These are phyloP conservation scores for Chaetogeoica ovagalla DNA, from an alignment of 2,888 invertebrate genomes.

Conservation along the genomic window DNA sequence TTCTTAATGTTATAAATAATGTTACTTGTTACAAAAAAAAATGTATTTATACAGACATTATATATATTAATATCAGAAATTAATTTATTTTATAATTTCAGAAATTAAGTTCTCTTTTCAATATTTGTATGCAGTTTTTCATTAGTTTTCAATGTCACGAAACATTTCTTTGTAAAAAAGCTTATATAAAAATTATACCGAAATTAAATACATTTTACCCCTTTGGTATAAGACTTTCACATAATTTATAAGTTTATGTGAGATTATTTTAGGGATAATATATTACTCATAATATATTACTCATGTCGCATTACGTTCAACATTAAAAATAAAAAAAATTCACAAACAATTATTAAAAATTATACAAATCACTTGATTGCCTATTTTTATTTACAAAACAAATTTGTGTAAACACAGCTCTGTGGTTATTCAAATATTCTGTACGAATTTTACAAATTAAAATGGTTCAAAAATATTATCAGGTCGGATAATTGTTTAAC, in stretches of 20 bases:
- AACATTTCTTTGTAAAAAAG: background rate
- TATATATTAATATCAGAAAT: no score
- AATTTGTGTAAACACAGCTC: background rate
- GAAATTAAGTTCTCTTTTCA: background rate
- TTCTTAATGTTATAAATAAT: conserved; percentile 1
- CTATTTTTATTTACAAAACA: no score
- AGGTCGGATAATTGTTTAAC: background rate
- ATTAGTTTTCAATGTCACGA: background rate
- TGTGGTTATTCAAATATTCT: background rate
- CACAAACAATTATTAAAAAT: background rate
- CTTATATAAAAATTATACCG: background rate
- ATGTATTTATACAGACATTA: no score
- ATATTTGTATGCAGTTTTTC: conserved; percentile 5
- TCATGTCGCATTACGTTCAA: background rate
- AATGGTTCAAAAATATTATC: background rate
- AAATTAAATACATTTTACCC: conserved; percentile 17
- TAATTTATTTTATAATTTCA: background rate
- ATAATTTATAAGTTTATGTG: background rate
- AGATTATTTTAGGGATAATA: background rate
- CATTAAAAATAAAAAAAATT: background rate
- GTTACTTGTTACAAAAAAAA: conserved; percentile 28
- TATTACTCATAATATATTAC: background rate
- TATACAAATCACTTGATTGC: no score
- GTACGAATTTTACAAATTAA: background rate
- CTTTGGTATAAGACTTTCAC: background rate